A percentile compares a stretch with the other conserved stretches of the same genome.
Conservation (phyloP, 2,797 vertebrate genomes). For the Cuculus canorus region DNA sequence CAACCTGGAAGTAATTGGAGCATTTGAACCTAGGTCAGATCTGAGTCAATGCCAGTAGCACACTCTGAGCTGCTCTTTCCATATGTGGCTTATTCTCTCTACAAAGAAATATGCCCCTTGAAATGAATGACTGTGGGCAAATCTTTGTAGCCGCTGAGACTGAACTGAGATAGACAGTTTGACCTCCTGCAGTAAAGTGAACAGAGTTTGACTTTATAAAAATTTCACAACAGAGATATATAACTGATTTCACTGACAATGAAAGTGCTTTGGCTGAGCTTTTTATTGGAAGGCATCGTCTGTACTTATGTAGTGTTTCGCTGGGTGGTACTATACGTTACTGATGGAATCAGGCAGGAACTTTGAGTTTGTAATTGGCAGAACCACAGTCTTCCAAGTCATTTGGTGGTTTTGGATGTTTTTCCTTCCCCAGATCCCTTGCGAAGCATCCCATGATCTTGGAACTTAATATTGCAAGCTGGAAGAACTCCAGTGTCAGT, state of each 20-base stretch:
- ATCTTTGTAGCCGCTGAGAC: conserved; percentile 8
- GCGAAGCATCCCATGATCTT: not conserved
- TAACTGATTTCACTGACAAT: conserved; percentile 27
- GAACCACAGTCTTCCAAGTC: not conserved
- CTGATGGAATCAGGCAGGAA: not conserved
- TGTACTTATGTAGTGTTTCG: not conserved
- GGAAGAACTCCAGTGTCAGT: not conserved
- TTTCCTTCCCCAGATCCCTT: not conserved
- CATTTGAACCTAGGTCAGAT: not conserved
- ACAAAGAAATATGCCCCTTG: not conserved
- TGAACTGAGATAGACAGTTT: conserved; percentile 1
- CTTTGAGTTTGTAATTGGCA: not conserved
- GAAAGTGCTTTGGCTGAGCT: not conserved
- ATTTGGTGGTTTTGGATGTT: not conserved
- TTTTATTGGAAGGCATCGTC: not conserved
- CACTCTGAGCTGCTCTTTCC: not conserved
- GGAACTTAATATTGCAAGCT: not conserved
- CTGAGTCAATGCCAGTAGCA: not conserved
- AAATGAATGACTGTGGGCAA: conserved; percentile 1
- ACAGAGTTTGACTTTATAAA: conserved; percentile 30
- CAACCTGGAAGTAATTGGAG: not conserved
- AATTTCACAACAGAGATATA: conserved; percentile 2
- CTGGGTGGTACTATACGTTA: not conserved
- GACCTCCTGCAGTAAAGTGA: conserved; percentile 30
- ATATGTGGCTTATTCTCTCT: not conserved